Evolutionary conservation across 2,888 invertebrate genomes (phyloP).

Genomic region (Lepidocyrtinus sp.): DNA sequence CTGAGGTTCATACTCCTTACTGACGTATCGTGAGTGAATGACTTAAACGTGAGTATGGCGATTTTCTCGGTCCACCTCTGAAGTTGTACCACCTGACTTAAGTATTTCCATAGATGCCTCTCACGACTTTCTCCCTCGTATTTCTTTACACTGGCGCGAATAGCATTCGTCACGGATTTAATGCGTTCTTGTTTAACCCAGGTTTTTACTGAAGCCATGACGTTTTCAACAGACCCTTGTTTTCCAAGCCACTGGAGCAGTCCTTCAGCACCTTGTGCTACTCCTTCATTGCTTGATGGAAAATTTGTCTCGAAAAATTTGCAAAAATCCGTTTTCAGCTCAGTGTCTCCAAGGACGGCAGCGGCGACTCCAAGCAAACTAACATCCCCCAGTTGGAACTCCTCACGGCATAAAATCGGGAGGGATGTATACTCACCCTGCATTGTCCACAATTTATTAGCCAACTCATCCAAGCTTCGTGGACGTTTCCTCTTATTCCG

Average conservation of each 20-base stretch:
- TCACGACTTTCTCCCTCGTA: slow-evolving; percentile 70
- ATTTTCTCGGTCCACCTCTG: not conserved
- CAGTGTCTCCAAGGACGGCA: slow-evolving; percentile 90
- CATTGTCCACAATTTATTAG: slow-evolving; percentile 47
- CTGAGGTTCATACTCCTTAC: no score
- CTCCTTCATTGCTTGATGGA: slow-evolving; percentile 74
- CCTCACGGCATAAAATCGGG: slow-evolving; percentile 47
- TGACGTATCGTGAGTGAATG: no score
- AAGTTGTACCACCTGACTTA: not conserved
- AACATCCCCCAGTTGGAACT: slow-evolving; percentile 72
- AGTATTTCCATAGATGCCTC: slow-evolving; percentile 40
- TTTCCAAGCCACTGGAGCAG: slow-evolving; percentile 84
- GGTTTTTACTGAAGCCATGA: slow-evolving; percentile 75
- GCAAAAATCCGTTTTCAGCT: slow-evolving; percentile 80
- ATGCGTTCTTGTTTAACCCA: slow-evolving; percentile 64
- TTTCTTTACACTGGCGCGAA: slow-evolving; percentile 63
- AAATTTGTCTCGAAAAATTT: no score
- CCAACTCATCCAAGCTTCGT: no score
- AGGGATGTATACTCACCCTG: slow-evolving; percentile 47
- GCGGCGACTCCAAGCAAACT: slow-evolving; percentile 85
- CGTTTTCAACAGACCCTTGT: slow-evolving; percentile 80
- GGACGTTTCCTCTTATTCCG: no score
- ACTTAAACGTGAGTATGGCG: no score
- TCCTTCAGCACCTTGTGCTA: no score
- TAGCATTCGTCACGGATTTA: slow-evolving; percentile 70